Conservation (phyloP, 2,113 vertebrate genomes). For the Thermophis baileyi region DNA sequence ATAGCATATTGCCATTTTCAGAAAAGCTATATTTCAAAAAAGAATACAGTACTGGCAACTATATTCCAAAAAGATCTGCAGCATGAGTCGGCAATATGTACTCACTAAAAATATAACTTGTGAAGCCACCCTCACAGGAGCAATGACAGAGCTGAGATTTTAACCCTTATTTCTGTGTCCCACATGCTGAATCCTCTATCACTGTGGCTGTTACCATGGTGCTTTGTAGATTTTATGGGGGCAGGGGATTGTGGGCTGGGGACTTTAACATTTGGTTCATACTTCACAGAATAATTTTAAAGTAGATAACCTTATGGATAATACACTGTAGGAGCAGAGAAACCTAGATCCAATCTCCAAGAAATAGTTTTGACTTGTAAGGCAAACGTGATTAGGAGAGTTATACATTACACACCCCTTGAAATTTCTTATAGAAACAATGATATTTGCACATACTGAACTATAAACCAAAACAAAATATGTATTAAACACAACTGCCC, state of each 20-base stretch:
- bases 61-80: neutral
- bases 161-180: neutral
- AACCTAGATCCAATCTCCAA: neutral
- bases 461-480: neutral
- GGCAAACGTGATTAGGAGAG: neutral
- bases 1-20: neutral
- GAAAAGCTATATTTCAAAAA: neutral
- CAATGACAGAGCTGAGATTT: neutral
- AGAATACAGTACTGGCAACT: neutral
- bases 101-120: neutral
- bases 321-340: neutral
- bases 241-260: neutral
- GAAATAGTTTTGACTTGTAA: neutral
- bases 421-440: neutral
- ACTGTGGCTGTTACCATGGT: neutral
- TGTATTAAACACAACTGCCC: neutral
- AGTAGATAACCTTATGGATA: neutral
- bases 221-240: neutral
- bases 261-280: neutral
- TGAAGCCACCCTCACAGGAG: neutral
- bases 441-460: neutral
- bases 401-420: neutral
- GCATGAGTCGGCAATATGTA: neutral
- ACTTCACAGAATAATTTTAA: neutral
- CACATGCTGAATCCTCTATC: neutral